phyloP scores from a whole-genome alignment of 2,797 vertebrate genomes.

The Cyclopterus lumpus region DNA sequence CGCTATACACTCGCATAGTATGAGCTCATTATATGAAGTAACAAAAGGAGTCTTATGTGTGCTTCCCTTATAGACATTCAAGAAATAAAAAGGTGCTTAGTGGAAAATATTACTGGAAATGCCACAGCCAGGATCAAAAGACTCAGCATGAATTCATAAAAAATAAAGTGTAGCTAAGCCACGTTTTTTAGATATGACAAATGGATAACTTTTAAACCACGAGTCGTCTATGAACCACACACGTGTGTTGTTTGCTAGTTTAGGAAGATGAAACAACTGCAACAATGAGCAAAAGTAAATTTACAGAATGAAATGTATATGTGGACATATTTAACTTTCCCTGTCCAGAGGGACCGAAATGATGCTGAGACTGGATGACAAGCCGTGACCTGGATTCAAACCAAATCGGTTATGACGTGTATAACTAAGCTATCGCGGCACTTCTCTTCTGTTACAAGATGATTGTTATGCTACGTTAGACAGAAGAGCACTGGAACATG shows the following conservation, averaged over 20 bases:
- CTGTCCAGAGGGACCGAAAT: background rate
- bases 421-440: background rate
- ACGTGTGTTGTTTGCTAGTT: background rate
- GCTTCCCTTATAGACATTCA: background rate
- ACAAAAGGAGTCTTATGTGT: constrained; percentile 8
- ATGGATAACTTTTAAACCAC: background rate
- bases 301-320: background rate
- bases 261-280: background rate
- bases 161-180: constrained; percentile 2
- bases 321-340: background rate
- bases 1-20: background rate
- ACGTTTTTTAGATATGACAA: background rate
- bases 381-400: constrained; percentile 21
- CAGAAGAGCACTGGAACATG: constrained; percentile 3
- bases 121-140: background rate
- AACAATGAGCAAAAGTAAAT: background rate
- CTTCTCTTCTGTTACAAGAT: background rate
- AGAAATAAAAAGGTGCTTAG: background rate
- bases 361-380: background rate
- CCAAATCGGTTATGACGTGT: background rate
- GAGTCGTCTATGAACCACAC: background rate
- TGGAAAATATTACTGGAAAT: background rate
- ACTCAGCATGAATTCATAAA: constrained; percentile 1
- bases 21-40: background rate
- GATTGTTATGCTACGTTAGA: background rate